phyloP scores from a whole-genome alignment of 2,888 invertebrate genomes.

The Macrosoma leucophasiata region DNA sequence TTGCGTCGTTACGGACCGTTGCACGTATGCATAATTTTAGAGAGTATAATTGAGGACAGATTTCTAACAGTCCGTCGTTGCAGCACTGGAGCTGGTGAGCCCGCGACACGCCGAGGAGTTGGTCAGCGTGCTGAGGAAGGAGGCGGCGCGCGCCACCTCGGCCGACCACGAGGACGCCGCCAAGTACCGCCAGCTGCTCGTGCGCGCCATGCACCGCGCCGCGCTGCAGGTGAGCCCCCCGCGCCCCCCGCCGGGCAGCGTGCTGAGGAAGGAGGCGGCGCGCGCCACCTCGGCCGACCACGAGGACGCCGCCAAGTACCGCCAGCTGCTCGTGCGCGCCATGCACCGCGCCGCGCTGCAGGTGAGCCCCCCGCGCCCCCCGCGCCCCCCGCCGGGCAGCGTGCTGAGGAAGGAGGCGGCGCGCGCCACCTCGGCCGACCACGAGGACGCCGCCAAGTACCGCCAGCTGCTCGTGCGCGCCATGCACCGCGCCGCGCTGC shows the following conservation, averaged over 20 bases:
- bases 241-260: conserved; percentile 93
- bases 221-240: conserved; percentile 84
- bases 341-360: conserved; percentile 95
- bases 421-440: conserved; percentile 91
- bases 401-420: conserved; percentile 93
- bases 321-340: conserved; percentile 95
- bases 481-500: conserved; percentile 93
- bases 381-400: conserved; percentile 93
- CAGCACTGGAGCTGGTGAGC: conserved; percentile 92
- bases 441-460: conserved; percentile 97
- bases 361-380: no score
- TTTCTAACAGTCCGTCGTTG: not conserved
- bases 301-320: conserved; percentile 96
- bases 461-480: conserved; percentile 96
- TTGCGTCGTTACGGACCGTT: no score
- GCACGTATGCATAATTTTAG: no score
- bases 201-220: conserved; percentile 94
- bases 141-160: conserved; percentile 91
- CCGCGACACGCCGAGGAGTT: conserved; percentile 96
- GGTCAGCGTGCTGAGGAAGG: conserved; percentile 92
- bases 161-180: conserved; percentile 97
- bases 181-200: conserved; percentile 95
- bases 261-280: conserved; percentile 92
- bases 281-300: conserved; percentile 93
- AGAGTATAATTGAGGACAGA: no score